These are phyloP conservation scores for Seriola aureovittata DNA, from an alignment of 2,113 vertebrate genomes.

Conservation along the genomic window DNA sequence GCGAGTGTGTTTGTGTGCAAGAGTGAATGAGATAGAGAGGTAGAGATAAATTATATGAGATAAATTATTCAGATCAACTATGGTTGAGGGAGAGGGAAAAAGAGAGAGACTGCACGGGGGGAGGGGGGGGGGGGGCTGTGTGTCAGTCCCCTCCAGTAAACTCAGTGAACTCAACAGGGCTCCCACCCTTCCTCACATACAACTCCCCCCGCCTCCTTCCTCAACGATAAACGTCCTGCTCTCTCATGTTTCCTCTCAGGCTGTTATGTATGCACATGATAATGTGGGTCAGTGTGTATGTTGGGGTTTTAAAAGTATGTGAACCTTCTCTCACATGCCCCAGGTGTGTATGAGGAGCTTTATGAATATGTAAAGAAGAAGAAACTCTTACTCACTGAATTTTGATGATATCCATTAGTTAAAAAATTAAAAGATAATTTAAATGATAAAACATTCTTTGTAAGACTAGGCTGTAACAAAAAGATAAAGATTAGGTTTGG, in stretches of 20 bases:
- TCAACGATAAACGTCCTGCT: conserved; percentile 59
- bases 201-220: conserved; percentile 41
- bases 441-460: neutral
- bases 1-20: conserved; percentile 25
- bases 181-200: conserved; percentile 71
- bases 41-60: conserved; percentile 79
- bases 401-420: neutral
- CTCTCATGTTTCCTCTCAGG: conserved; percentile 68
- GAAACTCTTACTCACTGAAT: neutral
- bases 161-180: conserved; percentile 68
- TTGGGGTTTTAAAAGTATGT: conserved; percentile 27
- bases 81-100: conserved; percentile 39
- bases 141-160: conserved; percentile 74
- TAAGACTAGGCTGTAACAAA: neutral
- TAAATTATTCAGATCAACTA: conserved; percentile 77
- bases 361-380: conserved; percentile 1
- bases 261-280: conserved; percentile 57
- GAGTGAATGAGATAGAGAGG: conserved; percentile 58
- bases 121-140: conserved; percentile 60
- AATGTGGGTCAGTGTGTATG: conserved; percentile 53
- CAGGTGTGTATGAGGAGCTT: neutral
- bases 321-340: conserved; percentile 22
- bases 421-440: neutral
- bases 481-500: neutral
- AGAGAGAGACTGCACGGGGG: conserved; percentile 24